Conservation (phyloP, 2,888 invertebrate species). For the Sepiola atlantica region DNA sequence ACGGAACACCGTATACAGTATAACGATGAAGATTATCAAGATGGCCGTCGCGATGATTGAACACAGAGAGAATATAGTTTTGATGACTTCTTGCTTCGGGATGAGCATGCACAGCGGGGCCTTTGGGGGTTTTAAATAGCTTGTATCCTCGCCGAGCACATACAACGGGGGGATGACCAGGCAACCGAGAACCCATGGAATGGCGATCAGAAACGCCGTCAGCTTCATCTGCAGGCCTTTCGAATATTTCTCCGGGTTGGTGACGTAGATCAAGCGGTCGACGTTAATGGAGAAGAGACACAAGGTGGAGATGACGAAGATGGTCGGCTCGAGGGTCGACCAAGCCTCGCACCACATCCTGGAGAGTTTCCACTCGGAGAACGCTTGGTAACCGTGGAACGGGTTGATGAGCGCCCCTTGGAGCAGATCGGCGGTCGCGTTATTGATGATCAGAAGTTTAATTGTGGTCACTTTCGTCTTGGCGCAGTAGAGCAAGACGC, state of each 20-base stretch:
- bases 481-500: not conserved
- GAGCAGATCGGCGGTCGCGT: not conserved
- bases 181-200: not conserved
- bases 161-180: not conserved
- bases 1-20: not conserved
- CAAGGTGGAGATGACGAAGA: conserved; percentile 1
- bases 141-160: conserved; percentile 35
- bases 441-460: conserved; percentile 2
- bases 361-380: conserved; percentile 33
- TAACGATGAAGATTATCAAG: not conserved
- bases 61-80: not conserved
- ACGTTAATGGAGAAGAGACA: not conserved
- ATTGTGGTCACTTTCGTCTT: conserved; percentile 4
- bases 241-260: conserved; percentile 12
- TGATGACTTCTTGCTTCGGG: not conserved
- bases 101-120: not conserved
- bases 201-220: not conserved
- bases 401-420: conserved; percentile 37
- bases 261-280: conserved; percentile 40
- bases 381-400: conserved; percentile 41
- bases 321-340: conserved; percentile 37
- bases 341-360: not conserved
- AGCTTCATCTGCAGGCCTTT: not conserved
- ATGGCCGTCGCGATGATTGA: not conserved
- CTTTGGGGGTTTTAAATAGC: conserved; percentile 12